Conservation (phyloP, 2,888 invertebrate species). For the Nipponacmea schrenckii region DNA sequence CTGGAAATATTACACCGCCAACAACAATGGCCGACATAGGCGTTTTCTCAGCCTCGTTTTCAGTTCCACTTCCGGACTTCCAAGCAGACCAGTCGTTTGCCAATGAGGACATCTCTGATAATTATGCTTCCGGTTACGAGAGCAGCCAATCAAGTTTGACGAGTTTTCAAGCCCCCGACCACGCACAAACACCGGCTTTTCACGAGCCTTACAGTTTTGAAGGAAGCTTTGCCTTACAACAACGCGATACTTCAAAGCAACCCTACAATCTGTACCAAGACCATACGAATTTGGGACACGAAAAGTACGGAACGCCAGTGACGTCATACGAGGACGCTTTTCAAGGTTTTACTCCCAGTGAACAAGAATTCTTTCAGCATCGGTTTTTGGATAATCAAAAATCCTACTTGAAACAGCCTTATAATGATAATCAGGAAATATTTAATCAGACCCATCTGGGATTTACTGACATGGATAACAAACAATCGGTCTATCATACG, state of each 20-base stretch:
- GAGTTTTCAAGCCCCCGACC: conserved; percentile 31
- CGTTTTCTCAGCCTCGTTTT: conserved; percentile 85
- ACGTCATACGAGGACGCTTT: conserved; percentile 49
- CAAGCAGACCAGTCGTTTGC: conserved; percentile 42
- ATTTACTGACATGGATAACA: conserved; percentile 43
- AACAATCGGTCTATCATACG: conserved; percentile 38
- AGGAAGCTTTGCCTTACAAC: conserved; percentile 48
- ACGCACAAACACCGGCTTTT: conserved; percentile 39
- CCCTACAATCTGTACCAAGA: conserved; percentile 39
- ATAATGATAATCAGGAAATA: conserved; percentile 33
- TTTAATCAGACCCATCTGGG: conserved; percentile 35
- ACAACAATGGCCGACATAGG: conserved; percentile 47
- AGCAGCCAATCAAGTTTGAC: conserved; percentile 37
- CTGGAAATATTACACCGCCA: conserved; percentile 38
- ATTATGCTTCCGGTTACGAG: conserved; percentile 40
- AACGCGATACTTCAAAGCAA: conserved; percentile 34
- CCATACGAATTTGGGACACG: conserved; percentile 26
- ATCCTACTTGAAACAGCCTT: conserved; percentile 38
- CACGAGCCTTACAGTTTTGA: conserved; percentile 54
- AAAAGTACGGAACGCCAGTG: conserved; percentile 32
- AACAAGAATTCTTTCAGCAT: conserved; percentile 44
- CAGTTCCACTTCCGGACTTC: conserved; percentile 68
- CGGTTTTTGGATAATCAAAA: conserved; percentile 41
- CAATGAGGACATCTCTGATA: conserved; percentile 42
- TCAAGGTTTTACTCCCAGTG: conserved; percentile 41